A percentile compares a stretch with the other conserved stretches of the same genome.
Evolutionary conservation across 2,888 invertebrate species (phyloP).

Genomic region (Anticlea derivata): DNA sequence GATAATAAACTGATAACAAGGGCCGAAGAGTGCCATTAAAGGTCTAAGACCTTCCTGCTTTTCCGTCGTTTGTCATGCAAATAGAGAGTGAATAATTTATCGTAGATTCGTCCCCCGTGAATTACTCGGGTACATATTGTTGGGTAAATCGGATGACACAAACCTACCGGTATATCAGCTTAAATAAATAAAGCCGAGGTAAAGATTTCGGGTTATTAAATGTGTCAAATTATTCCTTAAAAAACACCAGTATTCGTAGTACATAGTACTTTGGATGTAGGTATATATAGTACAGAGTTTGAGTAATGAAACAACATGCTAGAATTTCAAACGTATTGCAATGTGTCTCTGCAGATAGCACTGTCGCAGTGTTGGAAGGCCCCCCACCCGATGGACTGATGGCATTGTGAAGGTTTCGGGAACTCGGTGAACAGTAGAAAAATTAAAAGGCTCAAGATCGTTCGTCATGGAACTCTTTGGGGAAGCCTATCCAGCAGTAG

Average conservation of each 20-base stretch:
- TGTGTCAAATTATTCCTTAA: conserved; percentile 7
- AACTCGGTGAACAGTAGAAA: too few species aligned
- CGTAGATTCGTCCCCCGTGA: conserved; percentile 66
- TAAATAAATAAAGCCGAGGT: conserved; percentile 33
- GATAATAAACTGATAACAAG: conserved; percentile 54
- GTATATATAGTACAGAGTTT: too few species aligned
- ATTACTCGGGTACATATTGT: conserved; percentile 62
- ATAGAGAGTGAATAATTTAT: conserved; percentile 80
- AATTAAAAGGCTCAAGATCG: too few species aligned
- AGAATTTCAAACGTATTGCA: background rate
- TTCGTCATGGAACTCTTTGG: too few species aligned
- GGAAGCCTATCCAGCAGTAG: too few species aligned
- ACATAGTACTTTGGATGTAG: too few species aligned
- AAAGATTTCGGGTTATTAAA: conserved; percentile 19
- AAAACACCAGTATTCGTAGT: too few species aligned
- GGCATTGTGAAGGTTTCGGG: too few species aligned
- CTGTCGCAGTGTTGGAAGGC: too few species aligned
- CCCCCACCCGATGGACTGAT: too few species aligned
- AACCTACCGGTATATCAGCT: conserved; percentile 32
- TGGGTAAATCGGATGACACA: conserved; percentile 56
- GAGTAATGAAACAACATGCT: too few species aligned
- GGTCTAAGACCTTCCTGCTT: conserved; percentile 70
- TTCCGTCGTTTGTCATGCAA: conserved; percentile 77
- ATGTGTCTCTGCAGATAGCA: too few species aligned
- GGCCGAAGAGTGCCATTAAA: conserved; percentile 65